Conservation (phyloP, 2,888 invertebrate genomes). For the Schizaphis graminum region DNA sequence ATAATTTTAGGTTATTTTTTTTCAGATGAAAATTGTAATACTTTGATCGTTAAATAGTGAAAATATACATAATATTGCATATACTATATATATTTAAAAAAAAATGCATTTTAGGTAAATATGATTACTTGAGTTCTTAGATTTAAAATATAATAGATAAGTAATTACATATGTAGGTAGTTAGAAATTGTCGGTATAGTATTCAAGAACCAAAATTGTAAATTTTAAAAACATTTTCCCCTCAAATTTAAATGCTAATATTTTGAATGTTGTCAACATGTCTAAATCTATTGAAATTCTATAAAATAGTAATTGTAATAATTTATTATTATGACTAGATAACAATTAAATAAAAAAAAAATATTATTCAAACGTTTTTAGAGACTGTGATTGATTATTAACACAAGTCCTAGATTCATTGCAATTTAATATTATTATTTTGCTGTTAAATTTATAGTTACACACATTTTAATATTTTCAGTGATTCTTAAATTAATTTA, state of each 20-base stretch:
- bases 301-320: not conserved
- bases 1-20: not conserved
- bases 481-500: too few species aligned
- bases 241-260: not conserved
- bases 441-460: too few species aligned
- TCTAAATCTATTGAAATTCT: not conserved
- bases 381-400: too few species aligned
- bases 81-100: not conserved
- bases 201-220: not conserved
- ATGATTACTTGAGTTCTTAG: not conserved
- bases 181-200: not conserved
- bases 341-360: not conserved
- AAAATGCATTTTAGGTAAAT: not conserved
- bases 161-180: not conserved
- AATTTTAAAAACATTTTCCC: not conserved
- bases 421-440: too few species aligned
- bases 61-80: not conserved
- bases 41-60: not conserved
- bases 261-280: not conserved
- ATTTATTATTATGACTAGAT: not conserved
- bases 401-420: too few species aligned
- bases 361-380: not conserved
- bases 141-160: not conserved
- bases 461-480: too few species aligned
- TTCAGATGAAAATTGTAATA: not conserved